Evolutionary conservation across 2,888 invertebrate genomes (phyloP).

Genomic region (Cryptus armator): DNA sequence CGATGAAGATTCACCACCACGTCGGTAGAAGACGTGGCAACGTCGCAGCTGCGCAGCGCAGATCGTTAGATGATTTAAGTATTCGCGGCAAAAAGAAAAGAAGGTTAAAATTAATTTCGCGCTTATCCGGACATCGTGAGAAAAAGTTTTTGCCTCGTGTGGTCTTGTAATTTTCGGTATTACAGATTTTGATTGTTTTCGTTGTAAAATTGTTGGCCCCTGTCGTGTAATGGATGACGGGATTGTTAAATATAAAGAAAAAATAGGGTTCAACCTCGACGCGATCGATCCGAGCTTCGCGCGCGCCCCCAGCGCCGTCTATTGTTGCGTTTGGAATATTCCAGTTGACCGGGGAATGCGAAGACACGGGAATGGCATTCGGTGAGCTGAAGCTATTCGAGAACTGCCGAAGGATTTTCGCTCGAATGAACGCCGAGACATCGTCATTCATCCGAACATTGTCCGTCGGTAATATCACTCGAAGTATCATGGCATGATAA

Average conservation of each 20-base stretch:
- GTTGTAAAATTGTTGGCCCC: constrained; percentile 67
- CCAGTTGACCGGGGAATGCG: constrained; percentile 4
- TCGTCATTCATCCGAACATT: not conserved
- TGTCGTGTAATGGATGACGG: constrained; percentile 53
- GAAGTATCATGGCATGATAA: not conserved
- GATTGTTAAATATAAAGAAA: constrained; percentile 77
- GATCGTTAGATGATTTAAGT: constrained; percentile 83
- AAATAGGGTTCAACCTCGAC: constrained; percentile 75
- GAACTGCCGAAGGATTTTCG: not conserved
- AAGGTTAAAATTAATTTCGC: constrained; percentile 75
- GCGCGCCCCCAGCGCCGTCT: constrained; percentile 73
- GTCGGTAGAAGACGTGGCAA: constrained; percentile 75
- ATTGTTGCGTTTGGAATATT: constrained; percentile 14
- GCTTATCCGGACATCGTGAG: constrained; percentile 60
- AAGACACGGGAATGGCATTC: constrained; percentile 6
- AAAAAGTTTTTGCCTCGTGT: constrained; percentile 2
- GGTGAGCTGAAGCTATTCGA: not conserved
- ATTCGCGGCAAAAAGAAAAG: constrained; percentile 84
- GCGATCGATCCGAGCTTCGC: constrained; percentile 80
- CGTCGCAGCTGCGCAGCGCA: constrained; percentile 79
- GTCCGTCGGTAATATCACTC: not conserved
- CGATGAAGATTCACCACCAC: constrained; percentile 43
- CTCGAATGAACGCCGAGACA: not conserved
- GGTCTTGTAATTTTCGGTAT: constrained; percentile 41
- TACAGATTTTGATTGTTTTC: constrained; percentile 4